Conservation (phyloP, 1,140 invertebrate genomes). For the Drosophila virilis region DNA sequence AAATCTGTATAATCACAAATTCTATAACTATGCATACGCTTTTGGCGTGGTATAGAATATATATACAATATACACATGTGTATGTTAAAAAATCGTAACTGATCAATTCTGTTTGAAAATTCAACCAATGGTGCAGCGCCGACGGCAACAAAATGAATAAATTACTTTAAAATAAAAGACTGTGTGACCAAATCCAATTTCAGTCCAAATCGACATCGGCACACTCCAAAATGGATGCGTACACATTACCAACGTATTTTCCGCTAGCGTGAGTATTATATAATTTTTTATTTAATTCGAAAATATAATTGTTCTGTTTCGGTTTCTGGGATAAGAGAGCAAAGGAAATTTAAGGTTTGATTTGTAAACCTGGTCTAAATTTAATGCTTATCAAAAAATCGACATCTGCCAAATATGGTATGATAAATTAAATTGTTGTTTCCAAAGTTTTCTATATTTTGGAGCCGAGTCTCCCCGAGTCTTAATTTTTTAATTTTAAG, state of each 20-base stretch:
- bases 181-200: background rate
- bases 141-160: conserved; percentile 14
- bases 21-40: background rate
- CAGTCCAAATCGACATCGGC: background rate
- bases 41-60: background rate
- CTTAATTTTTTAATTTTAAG: too few species aligned
- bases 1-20: background rate
- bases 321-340: background rate
- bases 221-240: conserved; percentile 66
- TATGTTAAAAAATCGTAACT: background rate
- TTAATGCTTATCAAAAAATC: too few species aligned
- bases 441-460: too few species aligned
- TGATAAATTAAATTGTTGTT: too few species aligned
- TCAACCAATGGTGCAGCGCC: background rate
- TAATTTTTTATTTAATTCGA: background rate
- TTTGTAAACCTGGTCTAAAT: background rate
- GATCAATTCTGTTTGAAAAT: background rate
- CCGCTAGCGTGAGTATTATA: conserved; percentile 73
- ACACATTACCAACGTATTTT: conserved; percentile 76
- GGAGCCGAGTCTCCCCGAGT: too few species aligned
- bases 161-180: background rate
- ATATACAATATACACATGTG: background rate
- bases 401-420: too few species aligned
- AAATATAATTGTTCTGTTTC: background rate
- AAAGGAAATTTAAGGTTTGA: background rate